Percentiles rank a stretch among this genome's conserved stretches.
Evolutionary conservation across 2,888 invertebrate genomes (phyloP).

Genomic region (Pandemis cinnamomeana): DNA sequence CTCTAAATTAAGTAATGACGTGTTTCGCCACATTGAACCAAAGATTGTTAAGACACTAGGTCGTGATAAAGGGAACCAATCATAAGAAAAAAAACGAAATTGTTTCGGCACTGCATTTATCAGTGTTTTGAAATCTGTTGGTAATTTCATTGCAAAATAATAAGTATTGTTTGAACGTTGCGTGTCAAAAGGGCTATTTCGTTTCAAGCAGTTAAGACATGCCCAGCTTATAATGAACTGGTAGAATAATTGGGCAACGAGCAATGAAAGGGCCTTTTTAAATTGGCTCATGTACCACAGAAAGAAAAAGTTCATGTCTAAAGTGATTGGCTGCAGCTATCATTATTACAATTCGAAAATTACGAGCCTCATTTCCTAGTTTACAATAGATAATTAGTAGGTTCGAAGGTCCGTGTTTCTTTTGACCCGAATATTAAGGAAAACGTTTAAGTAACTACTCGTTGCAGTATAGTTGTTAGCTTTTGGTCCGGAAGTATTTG

Average conservation of each 20-base stretch:
- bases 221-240: constrained; percentile 24
- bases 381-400: constrained; percentile 52
- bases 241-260: background rate
- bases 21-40: constrained; percentile 28
- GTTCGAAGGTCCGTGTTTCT: constrained; percentile 40
- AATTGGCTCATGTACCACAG: constrained; percentile 31
- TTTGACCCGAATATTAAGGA: constrained; percentile 30
- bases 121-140: constrained; percentile 50
- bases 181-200: constrained; percentile 60
- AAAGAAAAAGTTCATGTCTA: constrained; percentile 49
- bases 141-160: constrained; percentile 60
- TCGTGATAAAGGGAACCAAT: constrained; percentile 36
- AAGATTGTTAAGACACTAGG: constrained; percentile 27
- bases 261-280: constrained; percentile 26
- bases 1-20: constrained; percentile 37
- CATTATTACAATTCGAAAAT: constrained; percentile 54
- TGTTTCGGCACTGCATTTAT: constrained; percentile 43
- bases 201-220: constrained; percentile 42
- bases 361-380: constrained; percentile 50
- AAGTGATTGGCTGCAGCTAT: constrained; percentile 52
- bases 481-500: background rate
- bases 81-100: constrained; percentile 19
- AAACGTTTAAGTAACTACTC: constrained; percentile 12
- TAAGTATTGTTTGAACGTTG: constrained; percentile 49
- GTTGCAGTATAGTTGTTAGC: background rate